Percentiles rank a stretch among this genome's conserved stretches.
phyloP scores from a whole-genome alignment of 2,113 vertebrate genomes.

The Oreochromis niloticus region DNA sequence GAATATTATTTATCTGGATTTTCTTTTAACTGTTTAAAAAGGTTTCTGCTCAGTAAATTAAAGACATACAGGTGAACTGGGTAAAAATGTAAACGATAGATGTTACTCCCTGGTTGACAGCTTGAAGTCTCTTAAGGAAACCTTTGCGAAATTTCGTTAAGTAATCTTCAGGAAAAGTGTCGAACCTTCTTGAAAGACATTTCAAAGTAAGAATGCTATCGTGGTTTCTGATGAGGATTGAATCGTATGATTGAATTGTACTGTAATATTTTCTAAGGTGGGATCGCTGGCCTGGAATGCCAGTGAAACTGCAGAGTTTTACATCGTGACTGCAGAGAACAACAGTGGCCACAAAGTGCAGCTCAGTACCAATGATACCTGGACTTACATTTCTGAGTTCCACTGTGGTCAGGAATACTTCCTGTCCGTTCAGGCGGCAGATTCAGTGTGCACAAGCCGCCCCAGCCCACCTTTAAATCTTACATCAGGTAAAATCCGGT shows the following conservation, averaged over 20 bases:
- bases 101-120: background rate
- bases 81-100: background rate
- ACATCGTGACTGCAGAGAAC: slow-evolving; percentile 61
- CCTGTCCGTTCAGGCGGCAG: slow-evolving; percentile 60
- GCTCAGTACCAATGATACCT: slow-evolving; percentile 58
- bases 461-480: slow-evolving; percentile 42
- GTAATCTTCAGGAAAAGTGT: background rate
- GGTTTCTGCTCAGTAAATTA: background rate
- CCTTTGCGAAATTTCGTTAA: background rate
- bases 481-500: slow-evolving; percentile 59
- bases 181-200: background rate
- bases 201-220: background rate
- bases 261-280: slow-evolving; percentile 10
- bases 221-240: background rate
- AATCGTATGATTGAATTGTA: background rate
- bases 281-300: slow-evolving; percentile 62
- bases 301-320: slow-evolving; percentile 51
- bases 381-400: slow-evolving; percentile 63
- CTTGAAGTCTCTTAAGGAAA: background rate
- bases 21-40: background rate
- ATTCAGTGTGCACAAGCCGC: slow-evolving; percentile 56
- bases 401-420: slow-evolving; percentile 69
- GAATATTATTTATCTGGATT: background rate
- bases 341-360: slow-evolving; percentile 37
- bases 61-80: background rate